A percentile compares a stretch with the other conserved stretches of the same genome.
phyloP scores from a whole-genome alignment of 30 jellyfish, hydroid and myxozoan genomes.

The Aurelia aurita region DNA sequence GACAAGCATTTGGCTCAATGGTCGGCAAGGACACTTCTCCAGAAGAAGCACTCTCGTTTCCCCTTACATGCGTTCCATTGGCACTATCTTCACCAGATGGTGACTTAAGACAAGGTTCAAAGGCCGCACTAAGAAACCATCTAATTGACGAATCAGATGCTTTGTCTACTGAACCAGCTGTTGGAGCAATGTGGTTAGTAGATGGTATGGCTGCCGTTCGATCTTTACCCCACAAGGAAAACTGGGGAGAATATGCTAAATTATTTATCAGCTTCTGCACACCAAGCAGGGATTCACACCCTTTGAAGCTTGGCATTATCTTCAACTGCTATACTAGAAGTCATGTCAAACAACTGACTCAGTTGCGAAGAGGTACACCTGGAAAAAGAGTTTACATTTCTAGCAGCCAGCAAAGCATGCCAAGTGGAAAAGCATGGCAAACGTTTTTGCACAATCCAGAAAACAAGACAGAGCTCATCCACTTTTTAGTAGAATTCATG shows the following conservation, averaged over 20 bases:
- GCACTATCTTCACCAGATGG: conserved; percentile 53
- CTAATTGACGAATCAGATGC: conserved; percentile 53
- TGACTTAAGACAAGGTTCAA: conserved; percentile 49
- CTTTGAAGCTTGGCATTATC: conserved; percentile 47
- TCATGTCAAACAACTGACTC: conserved; percentile 48
- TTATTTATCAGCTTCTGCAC: background rate
- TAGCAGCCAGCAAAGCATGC: conserved; percentile 58
- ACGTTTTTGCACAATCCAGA: conserved; percentile 42
- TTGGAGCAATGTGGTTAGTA: conserved; percentile 53
- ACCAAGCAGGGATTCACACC: conserved; percentile 32
- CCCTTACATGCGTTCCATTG: conserved; percentile 49
- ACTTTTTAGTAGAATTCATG: conserved; percentile 47
- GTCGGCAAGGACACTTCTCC: conserved; percentile 67
- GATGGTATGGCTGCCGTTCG: conserved; percentile 66
- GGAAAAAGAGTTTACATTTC: conserved; percentile 48
- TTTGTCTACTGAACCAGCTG: conserved; percentile 43
- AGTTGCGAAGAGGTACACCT: conserved; percentile 47
- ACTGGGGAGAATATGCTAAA: conserved; percentile 52
- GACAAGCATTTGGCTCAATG: conserved; percentile 69
- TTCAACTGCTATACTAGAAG: conserved; percentile 47
- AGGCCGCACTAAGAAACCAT: conserved; percentile 51
- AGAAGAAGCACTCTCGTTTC: conserved; percentile 63
- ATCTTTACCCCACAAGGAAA: conserved; percentile 54
- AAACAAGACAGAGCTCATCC: conserved; percentile 53
- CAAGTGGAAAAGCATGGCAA: conserved; percentile 41